Evolutionary conservation across 2,797 vertebrate species (phyloP).

Genomic region (Sebastes variabilis): DNA sequence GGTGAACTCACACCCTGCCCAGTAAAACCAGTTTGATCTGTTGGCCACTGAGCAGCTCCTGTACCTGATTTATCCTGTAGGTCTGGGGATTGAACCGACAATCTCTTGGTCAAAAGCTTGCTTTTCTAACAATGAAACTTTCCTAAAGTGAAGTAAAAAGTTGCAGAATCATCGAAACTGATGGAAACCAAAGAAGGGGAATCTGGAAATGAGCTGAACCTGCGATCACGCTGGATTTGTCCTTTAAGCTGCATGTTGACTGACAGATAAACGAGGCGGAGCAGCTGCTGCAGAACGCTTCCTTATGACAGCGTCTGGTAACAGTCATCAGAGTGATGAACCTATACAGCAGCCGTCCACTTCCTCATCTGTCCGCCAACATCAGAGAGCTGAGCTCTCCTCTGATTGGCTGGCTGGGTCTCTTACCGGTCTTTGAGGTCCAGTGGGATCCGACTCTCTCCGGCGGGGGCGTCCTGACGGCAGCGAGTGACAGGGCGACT

Average conservation of each 20-base stretch:
- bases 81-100: not conserved
- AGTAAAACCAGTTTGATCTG: not conserved
- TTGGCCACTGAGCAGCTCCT: not conserved
- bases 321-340: not conserved
- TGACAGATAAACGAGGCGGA: slow-evolving; percentile 5
- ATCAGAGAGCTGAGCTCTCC: slow-evolving; percentile 38
- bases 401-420: slow-evolving; percentile 45
- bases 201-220: not conserved
- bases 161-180: not conserved
- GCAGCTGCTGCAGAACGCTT: slow-evolving; percentile 8
- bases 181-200: not conserved
- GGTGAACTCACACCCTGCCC: not conserved
- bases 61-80: not conserved
- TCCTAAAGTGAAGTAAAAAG: not conserved
- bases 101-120: not conserved
- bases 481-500: slow-evolving; percentile 92
- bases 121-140: not conserved
- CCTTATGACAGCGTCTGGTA: not conserved
- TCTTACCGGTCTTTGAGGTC: slow-evolving; percentile 98
- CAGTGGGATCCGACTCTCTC: slow-evolving; percentile 91
- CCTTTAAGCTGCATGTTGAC: slow-evolving; percentile 38
- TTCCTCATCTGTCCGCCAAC: slow-evolving; percentile 38
- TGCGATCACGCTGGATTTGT: slow-evolving; percentile 40
- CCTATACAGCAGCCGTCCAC: not conserved
- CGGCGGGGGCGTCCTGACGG: slow-evolving; percentile 88